Conservation (phyloP, 2,888 invertebrate species). For the Calephelis perditalis region DNA sequence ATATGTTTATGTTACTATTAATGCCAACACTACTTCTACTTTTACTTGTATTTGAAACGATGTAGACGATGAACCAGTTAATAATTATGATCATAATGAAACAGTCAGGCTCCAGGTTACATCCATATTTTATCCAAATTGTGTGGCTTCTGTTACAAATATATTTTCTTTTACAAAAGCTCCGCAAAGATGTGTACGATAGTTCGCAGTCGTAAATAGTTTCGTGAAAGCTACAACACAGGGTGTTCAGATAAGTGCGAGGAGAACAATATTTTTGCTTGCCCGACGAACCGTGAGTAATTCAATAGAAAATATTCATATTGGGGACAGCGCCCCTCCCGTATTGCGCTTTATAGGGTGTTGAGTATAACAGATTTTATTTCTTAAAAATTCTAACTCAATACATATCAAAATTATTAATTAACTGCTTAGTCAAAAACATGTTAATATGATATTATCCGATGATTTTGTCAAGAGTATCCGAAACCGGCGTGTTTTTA, state of each 20-base stretch:
- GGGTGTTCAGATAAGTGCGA: conserved; percentile 57
- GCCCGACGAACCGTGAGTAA: conserved; percentile 71
- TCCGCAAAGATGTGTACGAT: conserved; percentile 3
- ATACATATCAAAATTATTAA: too few species aligned
- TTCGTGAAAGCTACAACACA: conserved; percentile 24
- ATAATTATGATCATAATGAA: too few species aligned
- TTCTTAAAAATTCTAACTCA: too few species aligned
- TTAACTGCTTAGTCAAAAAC: too few species aligned
- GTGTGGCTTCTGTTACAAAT: background rate
- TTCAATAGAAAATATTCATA: conserved; percentile 77
- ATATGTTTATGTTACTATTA: too few species aligned
- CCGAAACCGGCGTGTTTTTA: too few species aligned
- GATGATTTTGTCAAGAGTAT: too few species aligned
- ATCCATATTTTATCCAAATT: background rate
- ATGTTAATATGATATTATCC: too few species aligned
- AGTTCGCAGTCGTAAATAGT: conserved; percentile 20
- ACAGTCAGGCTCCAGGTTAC: too few species aligned
- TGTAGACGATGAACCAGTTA: background rate
- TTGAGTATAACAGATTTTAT: conserved; percentile 20
- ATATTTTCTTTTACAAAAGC: background rate
- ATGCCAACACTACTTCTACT: too few species aligned
- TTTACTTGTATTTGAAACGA: too few species aligned
- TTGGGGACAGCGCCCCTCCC: conserved; percentile 59
- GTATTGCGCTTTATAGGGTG: conserved; percentile 43
- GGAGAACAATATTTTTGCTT: conserved; percentile 73